Evolutionary conservation across 2,113 vertebrate species (phyloP).

Genomic region (Notarius lentiginosus): DNA sequence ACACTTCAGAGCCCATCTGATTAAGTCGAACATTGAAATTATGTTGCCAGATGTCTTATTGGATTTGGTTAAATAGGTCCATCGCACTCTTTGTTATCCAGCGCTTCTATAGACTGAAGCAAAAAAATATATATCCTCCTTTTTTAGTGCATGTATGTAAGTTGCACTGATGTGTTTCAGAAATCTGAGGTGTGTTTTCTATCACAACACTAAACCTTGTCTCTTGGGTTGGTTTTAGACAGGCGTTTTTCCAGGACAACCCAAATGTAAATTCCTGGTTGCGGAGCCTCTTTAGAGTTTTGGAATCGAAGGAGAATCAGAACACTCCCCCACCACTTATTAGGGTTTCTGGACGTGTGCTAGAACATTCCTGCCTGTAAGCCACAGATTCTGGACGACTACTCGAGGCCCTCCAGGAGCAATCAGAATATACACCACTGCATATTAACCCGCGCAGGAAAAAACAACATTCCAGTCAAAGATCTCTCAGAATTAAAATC

Average conservation of each 20-base stretch:
- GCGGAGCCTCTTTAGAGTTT: conserved; percentile 6
- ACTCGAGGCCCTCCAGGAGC: conserved; percentile 44
- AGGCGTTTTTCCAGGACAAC: conserved; percentile 16
- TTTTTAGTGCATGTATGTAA: background rate
- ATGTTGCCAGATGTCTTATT: conserved; percentile 38
- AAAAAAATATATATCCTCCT: background rate
- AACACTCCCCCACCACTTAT: conserved; percentile 42
- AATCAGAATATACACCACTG: conserved; percentile 16
- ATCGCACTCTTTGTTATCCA: background rate
- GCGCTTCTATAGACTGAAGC: background rate
- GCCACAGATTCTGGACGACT: conserved; percentile 25
- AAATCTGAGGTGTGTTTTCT: conserved; percentile 44
- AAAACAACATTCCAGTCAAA: conserved; percentile 11
- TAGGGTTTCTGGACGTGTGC: conserved; percentile 41
- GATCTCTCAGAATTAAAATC: background rate
- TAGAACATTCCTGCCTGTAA: conserved; percentile 47
- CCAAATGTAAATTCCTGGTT: conserved; percentile 17
- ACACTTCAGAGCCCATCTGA: conserved; percentile 16
- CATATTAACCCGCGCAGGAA: conserved; percentile 27
- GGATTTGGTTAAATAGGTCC: conserved; percentile 38
- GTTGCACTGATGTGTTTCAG: conserved; percentile 2
- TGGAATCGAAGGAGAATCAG: conserved; percentile 20
- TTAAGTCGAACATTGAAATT: conserved; percentile 6
- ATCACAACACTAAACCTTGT: conserved; percentile 20
- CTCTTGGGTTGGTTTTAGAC: background rate